Base-by-base conservation (phyloP, 2,113 vertebrate species). In the Syrrhaptes paradoxus region DNA sequence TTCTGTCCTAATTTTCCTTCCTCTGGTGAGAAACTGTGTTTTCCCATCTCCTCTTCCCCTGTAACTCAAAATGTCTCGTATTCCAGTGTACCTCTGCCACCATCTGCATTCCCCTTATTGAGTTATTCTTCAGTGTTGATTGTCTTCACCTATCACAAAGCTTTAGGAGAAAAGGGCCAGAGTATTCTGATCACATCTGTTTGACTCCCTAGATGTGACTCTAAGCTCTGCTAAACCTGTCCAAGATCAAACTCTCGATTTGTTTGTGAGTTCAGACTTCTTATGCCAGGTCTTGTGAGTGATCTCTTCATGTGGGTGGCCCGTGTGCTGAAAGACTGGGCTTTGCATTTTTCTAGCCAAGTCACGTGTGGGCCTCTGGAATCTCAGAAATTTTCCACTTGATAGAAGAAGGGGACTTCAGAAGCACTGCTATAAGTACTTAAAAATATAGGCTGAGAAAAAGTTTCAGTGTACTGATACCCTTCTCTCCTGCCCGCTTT, bases 361-460 rank as follows among this genome's bases (percentile, higher is more conserved):
- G 90, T 97, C 95, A 97, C 45, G 32, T 94, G 89, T 89, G 65
- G 70, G 38, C 63, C 92, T 93, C 72, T 92, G 95, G 95, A 97
- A 97, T 97, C 82, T 90, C 82, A 96, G 85, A 96, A 96, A 96
- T 96, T 95, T 97, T 93, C 93, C 91, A 96, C 95, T 97, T 94
- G 93, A 92, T 75, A 95, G 94, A 90, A 93, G 90, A 97, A 90
- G 86, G 57, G 86, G 84, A 95, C 96, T 93, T 95, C 73, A 95
- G 93, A 95, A 95, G 57, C 77, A 78, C 48, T 77, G 70, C 76
- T 92, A 5, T 66, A 95, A 90, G 83, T 90, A 74, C 48, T 74
- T 84, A 48, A 43, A 86, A 95, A 86, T 87, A 86, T 26, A 90
- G 72, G 24, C 43, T 67, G 46, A 92, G 88, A 74, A 90, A 92